phyloP scores from a whole-genome alignment of 1,140 invertebrate genomes.

The Propsilocerus akamusi region DNA sequence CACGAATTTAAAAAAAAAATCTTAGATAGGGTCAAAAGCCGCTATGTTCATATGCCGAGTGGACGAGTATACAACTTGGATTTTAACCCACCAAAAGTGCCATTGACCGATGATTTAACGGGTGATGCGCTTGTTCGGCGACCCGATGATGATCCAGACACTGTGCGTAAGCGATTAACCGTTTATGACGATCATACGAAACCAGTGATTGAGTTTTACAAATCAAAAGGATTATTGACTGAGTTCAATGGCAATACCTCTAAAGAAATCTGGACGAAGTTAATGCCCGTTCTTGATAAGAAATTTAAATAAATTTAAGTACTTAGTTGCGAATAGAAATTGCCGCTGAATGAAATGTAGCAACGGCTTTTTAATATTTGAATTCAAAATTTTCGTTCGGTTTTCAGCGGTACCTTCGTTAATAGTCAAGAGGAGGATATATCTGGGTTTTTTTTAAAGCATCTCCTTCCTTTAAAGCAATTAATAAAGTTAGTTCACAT shows the following conservation, averaged over 20 bases:
- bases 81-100: slow-evolving; percentile 81
- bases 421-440: no score
- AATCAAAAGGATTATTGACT: slow-evolving; percentile 47
- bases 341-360: no score
- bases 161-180: slow-evolving; percentile 58
- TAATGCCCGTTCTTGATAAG: no score
- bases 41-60: slow-evolving; percentile 78
- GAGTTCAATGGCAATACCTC: slow-evolving; percentile 70
- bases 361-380: no score
- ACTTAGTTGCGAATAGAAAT: no score
- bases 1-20: background rate
- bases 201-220: slow-evolving; percentile 74
- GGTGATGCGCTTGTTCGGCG: slow-evolving; percentile 68
- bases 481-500: no score
- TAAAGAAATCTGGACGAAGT: slow-evolving; percentile 74
- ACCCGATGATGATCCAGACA: slow-evolving; percentile 79
- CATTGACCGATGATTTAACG: slow-evolving; percentile 76
- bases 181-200: slow-evolving; percentile 57
- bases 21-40: slow-evolving; percentile 41
- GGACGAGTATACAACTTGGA: slow-evolving; percentile 79
- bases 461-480: no score
- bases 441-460: no score
- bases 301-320: no score
- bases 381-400: no score
- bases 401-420: no score